These are phyloP conservation scores for Drosophila leontia DNA, from an alignment of 1,140 invertebrate species.

Conservation along the genomic window DNA sequence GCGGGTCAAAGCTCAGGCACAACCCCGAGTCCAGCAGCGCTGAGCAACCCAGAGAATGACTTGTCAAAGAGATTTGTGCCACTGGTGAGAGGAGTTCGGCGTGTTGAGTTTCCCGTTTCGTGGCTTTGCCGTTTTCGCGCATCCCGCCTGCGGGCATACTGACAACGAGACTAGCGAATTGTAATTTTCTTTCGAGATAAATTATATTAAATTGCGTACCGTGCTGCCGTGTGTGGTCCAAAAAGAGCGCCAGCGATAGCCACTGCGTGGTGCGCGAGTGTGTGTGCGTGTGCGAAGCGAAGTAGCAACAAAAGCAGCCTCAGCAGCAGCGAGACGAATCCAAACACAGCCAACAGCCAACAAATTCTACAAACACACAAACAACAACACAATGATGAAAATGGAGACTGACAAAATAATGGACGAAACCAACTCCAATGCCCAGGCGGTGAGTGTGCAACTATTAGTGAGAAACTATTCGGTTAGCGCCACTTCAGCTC, in stretches of 20 bases:
- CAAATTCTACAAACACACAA: slow-evolving; percentile 69
- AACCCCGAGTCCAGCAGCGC: background rate
- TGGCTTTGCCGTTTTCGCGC: slow-evolving; percentile 29
- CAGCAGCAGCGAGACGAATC: slow-evolving; percentile 30
- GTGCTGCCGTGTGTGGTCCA: slow-evolving; percentile 9
- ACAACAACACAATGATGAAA: slow-evolving; percentile 85
- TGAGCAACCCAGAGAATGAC: slow-evolving; percentile 16
- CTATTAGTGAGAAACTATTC: background rate
- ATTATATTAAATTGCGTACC: slow-evolving; percentile 23
- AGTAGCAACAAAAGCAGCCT: slow-evolving; percentile 10
- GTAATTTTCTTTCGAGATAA: slow-evolving; percentile 45
- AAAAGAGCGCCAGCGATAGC: slow-evolving; percentile 32
- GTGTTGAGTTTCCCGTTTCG: slow-evolving; percentile 38
- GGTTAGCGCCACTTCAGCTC: slow-evolving; percentile 35
- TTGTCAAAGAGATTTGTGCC: slow-evolving; percentile 6
- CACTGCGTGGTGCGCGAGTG: slow-evolving; percentile 29
- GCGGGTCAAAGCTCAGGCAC: slow-evolving; percentile 5
- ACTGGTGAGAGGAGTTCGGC: slow-evolving; percentile 25
- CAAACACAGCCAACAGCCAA: slow-evolving; percentile 49
- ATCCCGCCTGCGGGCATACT: slow-evolving; percentile 43
- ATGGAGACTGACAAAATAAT: slow-evolving; percentile 87
- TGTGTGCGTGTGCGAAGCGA: slow-evolving; percentile 17
- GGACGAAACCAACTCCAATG: slow-evolving; percentile 85
- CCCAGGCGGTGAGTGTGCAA: slow-evolving; percentile 77
- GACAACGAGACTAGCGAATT: slow-evolving; percentile 38